phyloP scores from a whole-genome alignment of 2,888 invertebrate genomes.

The Nudaria mundana region DNA sequence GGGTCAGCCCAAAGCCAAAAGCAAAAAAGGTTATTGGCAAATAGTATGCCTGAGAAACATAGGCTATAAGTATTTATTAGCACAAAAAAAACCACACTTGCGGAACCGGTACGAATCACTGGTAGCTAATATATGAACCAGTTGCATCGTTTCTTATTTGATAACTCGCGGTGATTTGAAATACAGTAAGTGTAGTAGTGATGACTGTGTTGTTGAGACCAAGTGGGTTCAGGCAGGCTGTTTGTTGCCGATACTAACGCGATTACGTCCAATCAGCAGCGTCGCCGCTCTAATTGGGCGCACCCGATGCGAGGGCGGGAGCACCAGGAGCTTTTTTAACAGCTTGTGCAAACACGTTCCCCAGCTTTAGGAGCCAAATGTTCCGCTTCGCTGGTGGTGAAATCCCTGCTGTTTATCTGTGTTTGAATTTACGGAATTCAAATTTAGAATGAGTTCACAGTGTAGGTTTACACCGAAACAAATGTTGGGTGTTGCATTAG shows the following conservation, averaged over 20 bases:
- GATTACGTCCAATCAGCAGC: slow-evolving; percentile 79
- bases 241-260: slow-evolving; percentile 75
- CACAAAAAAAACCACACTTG: no score
- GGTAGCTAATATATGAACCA: no score
- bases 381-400: background rate
- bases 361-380: slow-evolving; percentile 16
- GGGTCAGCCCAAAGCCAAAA: no score
- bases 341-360: slow-evolving; percentile 66
- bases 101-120: no score
- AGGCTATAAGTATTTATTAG: no score
- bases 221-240: slow-evolving; percentile 40
- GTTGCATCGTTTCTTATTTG: no score
- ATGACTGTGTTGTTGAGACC: slow-evolving; percentile 12
- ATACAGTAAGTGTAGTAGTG: slow-evolving; percentile 10
- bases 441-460: slow-evolving; percentile 9
- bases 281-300: slow-evolving; percentile 77
- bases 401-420: slow-evolving; percentile 14
- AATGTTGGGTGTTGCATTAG: background rate
- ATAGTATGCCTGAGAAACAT: no score
- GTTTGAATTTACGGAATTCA: slow-evolving; percentile 12
- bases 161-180: slow-evolving; percentile 7
- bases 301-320: slow-evolving; percentile 71
- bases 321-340: slow-evolving; percentile 69
- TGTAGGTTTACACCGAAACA: background rate
- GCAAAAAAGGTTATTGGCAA: no score